phyloP scores from a whole-genome alignment of 2,888 invertebrate species.

The Drosophila yooni region DNA sequence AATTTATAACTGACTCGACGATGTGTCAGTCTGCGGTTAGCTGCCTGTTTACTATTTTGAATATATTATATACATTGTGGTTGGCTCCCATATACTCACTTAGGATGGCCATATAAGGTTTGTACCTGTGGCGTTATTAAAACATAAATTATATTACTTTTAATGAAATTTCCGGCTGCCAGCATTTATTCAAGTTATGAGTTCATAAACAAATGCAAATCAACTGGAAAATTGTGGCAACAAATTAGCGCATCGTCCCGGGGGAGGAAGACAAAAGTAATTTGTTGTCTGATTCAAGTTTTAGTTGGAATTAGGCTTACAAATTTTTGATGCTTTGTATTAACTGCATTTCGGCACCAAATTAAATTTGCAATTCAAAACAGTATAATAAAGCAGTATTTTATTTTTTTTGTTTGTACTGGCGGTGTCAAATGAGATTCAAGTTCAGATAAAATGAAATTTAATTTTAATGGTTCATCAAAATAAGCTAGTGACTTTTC shows the following conservation, averaged over 20 bases:
- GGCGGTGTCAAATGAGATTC: conserved; percentile 55
- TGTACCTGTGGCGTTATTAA: conserved; percentile 64
- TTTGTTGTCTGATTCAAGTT: conserved; percentile 43
- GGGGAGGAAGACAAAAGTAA: conserved; percentile 37
- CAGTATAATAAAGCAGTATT: conserved; percentile 24
- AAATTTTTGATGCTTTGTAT: conserved; percentile 73
- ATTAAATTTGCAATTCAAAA: conserved; percentile 73
- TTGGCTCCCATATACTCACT: conserved; percentile 25
- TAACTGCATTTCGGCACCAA: conserved; percentile 64
- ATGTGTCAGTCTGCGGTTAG: conserved; percentile 56
- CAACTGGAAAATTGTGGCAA: conserved; percentile 73
- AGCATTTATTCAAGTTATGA: conserved; percentile 62
- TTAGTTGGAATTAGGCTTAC: conserved; percentile 51
- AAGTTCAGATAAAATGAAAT: conserved; percentile 50
- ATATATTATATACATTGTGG: conserved; percentile 64
- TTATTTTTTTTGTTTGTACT: conserved; percentile 42
- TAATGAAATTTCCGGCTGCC: conserved; percentile 72
- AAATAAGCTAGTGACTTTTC: conserved; percentile 68
- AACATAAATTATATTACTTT: conserved; percentile 76
- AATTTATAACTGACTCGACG: conserved; percentile 74
- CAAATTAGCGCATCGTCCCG: conserved; percentile 73
- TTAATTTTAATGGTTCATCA: conserved; percentile 74
- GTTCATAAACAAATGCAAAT: conserved; percentile 79
- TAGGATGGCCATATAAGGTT: conserved; percentile 52
- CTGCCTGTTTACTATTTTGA: conserved; percentile 64